These are phyloP conservation scores for Andrena dorsata DNA, from an alignment of 2,888 invertebrate species.

Conservation along the genomic window DNA sequence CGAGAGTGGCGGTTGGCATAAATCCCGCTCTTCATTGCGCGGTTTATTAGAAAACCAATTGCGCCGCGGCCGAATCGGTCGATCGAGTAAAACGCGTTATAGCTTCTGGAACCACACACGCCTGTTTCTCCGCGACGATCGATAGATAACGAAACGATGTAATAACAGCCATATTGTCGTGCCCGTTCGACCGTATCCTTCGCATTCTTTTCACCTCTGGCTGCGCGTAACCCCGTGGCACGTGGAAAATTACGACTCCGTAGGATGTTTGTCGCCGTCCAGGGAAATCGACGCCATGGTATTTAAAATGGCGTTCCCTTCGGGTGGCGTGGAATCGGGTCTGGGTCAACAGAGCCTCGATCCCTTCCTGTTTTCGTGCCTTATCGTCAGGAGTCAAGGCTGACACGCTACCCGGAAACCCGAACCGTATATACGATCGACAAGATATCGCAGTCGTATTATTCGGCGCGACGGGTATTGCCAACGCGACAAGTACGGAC, in stretches of 20 bases:
- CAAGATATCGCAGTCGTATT: conserved; percentile 58
- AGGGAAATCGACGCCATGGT: not conserved
- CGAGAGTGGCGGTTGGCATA: conserved; percentile 38
- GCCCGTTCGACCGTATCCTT: conserved; percentile 66
- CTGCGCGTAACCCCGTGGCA: conserved; percentile 49
- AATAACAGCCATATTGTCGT: conserved; percentile 66
- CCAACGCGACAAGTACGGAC: not conserved
- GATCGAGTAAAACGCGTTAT: conserved; percentile 58
- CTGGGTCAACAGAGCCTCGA: conserved; percentile 57
- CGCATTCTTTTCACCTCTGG: conserved; percentile 59
- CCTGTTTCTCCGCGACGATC: conserved; percentile 57
- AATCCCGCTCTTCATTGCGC: conserved; percentile 67
- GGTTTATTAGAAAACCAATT: conserved; percentile 62
- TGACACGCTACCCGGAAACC: conserved; percentile 65
- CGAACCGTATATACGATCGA: conserved; percentile 52
- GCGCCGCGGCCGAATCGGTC: conserved; percentile 48
- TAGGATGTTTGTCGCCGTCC: conserved; percentile 10
- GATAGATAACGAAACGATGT: conserved; percentile 68
- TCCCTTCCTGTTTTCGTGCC: conserved; percentile 63
- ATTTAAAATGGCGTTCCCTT: conserved; percentile 11
- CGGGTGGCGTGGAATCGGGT: conserved; percentile 38
- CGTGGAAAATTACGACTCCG: conserved; percentile 46
- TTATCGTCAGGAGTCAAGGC: conserved; percentile 62
- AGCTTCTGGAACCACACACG: conserved; percentile 54
- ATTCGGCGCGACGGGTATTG: conserved; percentile 47